Evolutionary conservation across 1,140 invertebrate genomes (phyloP).

Genomic region (Mycetomoellerius zeteki): DNA sequence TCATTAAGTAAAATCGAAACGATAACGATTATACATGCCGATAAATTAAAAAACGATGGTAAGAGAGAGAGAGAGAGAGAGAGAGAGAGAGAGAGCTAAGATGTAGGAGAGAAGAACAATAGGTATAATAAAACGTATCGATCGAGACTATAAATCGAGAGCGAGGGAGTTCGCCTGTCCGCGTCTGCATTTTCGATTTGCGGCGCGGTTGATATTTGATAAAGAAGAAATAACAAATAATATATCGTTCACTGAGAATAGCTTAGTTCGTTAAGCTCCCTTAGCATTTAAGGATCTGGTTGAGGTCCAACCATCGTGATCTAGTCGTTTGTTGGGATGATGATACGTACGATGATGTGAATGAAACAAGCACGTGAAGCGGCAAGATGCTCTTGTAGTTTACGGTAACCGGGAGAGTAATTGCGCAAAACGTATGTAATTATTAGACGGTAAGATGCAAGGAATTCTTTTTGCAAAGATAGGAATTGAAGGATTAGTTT

Average conservation of each 20-base stretch:
- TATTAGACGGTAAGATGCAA: constrained; percentile 50
- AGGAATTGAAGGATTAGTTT: background rate
- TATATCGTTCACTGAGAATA: constrained; percentile 76
- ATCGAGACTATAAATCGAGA: constrained; percentile 62
- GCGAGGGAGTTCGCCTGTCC: constrained; percentile 63
- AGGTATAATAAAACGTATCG: constrained; percentile 39
- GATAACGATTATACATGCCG: constrained; percentile 7
- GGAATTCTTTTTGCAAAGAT: constrained; percentile 7
- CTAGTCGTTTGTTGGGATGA: constrained; percentile 84
- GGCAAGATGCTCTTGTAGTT: constrained; percentile 37
- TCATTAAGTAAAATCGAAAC: constrained; percentile 25
- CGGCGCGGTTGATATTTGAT: constrained; percentile 74
- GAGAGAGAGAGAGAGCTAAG: background rate
- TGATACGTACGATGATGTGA: constrained; percentile 65
- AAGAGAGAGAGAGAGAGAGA: constrained; percentile 5
- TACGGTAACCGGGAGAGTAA: background rate
- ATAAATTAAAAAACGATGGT: constrained; percentile 19
- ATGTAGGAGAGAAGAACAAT: background rate
- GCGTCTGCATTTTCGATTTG: constrained; percentile 70
- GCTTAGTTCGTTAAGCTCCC: constrained; percentile 76
- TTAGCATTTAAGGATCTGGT: constrained; percentile 84
- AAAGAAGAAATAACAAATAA: constrained; percentile 69
- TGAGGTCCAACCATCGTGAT: constrained; percentile 83
- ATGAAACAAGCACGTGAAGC: constrained; percentile 49
- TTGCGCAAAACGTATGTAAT: constrained; percentile 32